These are phyloP conservation scores for Thalassarche chlororhynchos DNA, from an alignment of 2,113 vertebrate genomes.

Conservation along the genomic window DNA sequence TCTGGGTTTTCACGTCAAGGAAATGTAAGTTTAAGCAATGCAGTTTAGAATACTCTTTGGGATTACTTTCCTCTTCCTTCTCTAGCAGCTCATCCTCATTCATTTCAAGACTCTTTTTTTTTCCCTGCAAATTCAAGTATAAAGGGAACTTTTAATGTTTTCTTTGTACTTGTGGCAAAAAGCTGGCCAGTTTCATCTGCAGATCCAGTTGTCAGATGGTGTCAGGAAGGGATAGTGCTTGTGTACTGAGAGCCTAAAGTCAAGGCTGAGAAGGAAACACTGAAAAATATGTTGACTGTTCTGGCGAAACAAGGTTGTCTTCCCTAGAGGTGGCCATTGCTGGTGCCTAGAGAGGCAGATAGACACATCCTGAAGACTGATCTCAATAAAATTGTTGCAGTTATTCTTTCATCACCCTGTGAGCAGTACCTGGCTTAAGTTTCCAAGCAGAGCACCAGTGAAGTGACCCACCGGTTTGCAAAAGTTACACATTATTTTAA, in stretches of 20 bases:
- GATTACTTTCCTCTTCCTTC: not conserved
- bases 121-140: not conserved
- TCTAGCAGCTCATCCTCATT: not conserved
- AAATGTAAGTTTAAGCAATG: constrained; percentile 55
- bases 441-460: not conserved
- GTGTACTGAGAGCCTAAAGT: not conserved
- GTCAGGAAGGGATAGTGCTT: not conserved
- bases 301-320: not conserved
- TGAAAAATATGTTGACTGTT: not conserved
- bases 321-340: not conserved
- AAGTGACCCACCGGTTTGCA: not conserved
- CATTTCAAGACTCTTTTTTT: not conserved
- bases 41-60: not conserved
- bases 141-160: not conserved
- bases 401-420: not conserved
- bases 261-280: not conserved
- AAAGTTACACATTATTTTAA: not conserved
- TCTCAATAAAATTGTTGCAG: not conserved
- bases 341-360: not conserved
- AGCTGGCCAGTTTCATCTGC: not conserved
- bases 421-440: not conserved
- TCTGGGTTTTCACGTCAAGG: constrained; percentile 47
- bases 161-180: not conserved
- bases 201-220: not conserved
- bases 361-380: not conserved